Conservation (phyloP, 2,113 vertebrate species). For the Carollia perspicillata region DNA sequence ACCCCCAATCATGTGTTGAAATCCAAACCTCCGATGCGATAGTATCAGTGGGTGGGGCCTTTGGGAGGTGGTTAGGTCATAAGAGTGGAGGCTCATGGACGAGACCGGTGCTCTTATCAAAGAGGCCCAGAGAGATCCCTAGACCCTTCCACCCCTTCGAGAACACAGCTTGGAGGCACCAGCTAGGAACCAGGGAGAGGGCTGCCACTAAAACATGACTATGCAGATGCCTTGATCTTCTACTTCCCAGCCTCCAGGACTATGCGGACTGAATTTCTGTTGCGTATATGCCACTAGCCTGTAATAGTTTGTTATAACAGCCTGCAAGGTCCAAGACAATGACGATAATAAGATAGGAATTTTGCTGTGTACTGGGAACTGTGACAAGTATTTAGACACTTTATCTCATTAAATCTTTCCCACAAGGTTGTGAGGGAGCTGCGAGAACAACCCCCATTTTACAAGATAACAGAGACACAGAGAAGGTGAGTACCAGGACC, state of each 20-base stretch:
- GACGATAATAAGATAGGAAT: rapidly evolving
- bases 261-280: not conserved
- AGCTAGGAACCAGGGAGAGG: not conserved
- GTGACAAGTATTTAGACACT: not conserved
- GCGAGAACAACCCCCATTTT: not conserved
- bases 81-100: not conserved
- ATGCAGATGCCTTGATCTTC: not conserved
- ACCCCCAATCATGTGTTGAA: too few relatives aligned
- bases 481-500: not conserved
- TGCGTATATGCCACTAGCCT: too few relatives aligned
- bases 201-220: too few relatives aligned
- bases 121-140: not conserved
- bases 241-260: not conserved
- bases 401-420: not conserved
- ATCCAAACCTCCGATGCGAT: not conserved
- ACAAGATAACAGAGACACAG: not conserved
- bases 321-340: not conserved
- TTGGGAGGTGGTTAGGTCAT: not conserved
- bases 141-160: not conserved
- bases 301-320: not conserved
- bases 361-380: not conserved
- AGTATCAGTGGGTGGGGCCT: not conserved
- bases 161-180: not conserved
- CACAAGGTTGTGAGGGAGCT: not conserved
- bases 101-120: not conserved